A percentile compares a stretch with the other conserved stretches of the same genome.
phyloP scores from a whole-genome alignment of 2,797 vertebrate genomes.

The Mallotus villosus region DNA sequence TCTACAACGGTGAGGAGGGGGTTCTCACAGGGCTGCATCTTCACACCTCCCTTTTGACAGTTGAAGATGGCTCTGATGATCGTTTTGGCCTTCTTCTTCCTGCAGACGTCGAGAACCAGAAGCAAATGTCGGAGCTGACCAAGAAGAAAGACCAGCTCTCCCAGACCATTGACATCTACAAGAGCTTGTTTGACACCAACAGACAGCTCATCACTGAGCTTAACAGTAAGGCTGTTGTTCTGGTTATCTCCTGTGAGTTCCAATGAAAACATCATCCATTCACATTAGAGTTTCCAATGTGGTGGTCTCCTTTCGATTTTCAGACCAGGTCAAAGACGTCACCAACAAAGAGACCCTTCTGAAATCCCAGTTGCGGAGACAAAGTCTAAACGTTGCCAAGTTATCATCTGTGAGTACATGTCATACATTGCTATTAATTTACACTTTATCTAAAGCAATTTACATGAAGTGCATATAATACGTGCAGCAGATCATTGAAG shows the following conservation, averaged over 20 bases:
- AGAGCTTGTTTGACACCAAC: conserved; percentile 59
- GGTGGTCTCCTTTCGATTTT: background rate
- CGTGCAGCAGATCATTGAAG: no score
- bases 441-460: no score
- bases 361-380: conserved; percentile 64
- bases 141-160: conserved; percentile 78
- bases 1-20: conserved; percentile 83
- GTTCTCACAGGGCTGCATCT: no score
- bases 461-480: no score
- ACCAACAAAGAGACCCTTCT: conserved; percentile 64
- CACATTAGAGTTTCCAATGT: background rate
- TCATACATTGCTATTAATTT: background rate
- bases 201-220: conserved; percentile 69
- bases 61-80: background rate
- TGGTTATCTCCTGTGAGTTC: background rate
- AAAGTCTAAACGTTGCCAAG: conserved; percentile 62
- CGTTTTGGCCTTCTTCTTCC: background rate
- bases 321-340: conserved; percentile 72
- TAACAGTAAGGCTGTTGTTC: conserved; percentile 69
- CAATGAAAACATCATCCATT: background rate
- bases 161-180: conserved; percentile 63
- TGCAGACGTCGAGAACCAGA: conserved; percentile 83
- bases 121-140: conserved; percentile 77
- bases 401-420: conserved; percentile 65
- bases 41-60: no score